Evolutionary conservation across 2,888 invertebrate species (phyloP).

Genomic region (Euproctis similis): DNA sequence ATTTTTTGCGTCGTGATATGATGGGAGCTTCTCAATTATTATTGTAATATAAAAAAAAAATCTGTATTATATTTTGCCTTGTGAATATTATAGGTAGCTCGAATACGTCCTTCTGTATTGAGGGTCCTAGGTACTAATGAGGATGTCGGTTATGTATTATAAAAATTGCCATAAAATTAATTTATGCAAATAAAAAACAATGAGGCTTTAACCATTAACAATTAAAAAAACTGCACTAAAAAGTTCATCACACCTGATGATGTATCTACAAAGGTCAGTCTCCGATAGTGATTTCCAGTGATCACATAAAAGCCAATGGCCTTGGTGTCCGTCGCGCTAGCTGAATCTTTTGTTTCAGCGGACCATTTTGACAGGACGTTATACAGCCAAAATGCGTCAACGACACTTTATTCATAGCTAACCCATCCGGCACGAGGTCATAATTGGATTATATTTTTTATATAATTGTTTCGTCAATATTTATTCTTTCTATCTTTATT

Average conservation of each 20-base stretch:
- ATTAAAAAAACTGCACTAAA: conserved; percentile 11
- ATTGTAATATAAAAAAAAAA: too few relatives aligned
- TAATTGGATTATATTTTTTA: conserved; percentile 61
- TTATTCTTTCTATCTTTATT: too few relatives aligned
- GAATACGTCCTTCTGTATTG: too few relatives aligned
- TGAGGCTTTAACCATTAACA: conserved; percentile 5
- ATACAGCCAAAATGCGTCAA: conserved; percentile 46
- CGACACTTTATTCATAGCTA: conserved; percentile 40
- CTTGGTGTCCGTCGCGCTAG: conserved; percentile 63
- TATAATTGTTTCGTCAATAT: conserved; percentile 55
- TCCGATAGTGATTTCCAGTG: conserved; percentile 41
- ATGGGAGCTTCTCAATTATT: too few relatives aligned
- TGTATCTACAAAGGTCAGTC: conserved; percentile 51
- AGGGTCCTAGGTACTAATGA: too few relatives aligned
- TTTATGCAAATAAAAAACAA: conserved; percentile 2
- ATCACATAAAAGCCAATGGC: conserved; percentile 52
- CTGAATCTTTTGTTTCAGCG: conserved; percentile 63
- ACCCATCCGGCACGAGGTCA: conserved; percentile 64
- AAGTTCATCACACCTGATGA: conserved; percentile 26
- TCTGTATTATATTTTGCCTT: too few relatives aligned
- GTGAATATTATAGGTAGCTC: too few relatives aligned
- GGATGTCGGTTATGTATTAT: too few relatives aligned
- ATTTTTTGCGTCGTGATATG: too few relatives aligned
- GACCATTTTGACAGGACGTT: conserved; percentile 21
- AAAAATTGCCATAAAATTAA: background rate